Evolutionary conservation across 1,140 invertebrate species (phyloP), one percentile per base, ranked within the genome.

Genomic region (Drosophila ironensis): DNA sequence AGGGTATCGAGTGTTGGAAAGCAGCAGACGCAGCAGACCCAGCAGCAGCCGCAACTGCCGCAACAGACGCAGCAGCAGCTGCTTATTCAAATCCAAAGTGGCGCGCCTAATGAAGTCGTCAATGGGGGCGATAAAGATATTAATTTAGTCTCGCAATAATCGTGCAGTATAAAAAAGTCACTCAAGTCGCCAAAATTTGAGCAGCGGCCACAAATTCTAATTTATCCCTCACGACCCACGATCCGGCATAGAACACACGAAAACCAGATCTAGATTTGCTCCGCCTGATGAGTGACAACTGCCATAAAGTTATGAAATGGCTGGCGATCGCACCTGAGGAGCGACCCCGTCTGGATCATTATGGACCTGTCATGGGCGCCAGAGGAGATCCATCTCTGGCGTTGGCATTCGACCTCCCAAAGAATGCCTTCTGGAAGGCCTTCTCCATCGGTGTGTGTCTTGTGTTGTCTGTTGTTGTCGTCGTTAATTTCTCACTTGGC

Each of bases 401-500:
- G 2, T 2, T 3, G 11, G 14, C 38, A 11, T 35, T 25, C n/a
- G 22, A 24, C 44, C n/a, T 27, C 19, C 8, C 11, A 53, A 41
- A n/a, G n/a, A n/a, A n/a, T n/a, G n/a, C n/a, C n/a, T n/a, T n/a
- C n/a, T 27, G 22, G 35, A 45, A 37, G 27, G 24, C 33, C 24
- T 17, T 20, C 33, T 59, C 38, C 8, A n/a, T n/a, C n/a, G n/a
- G n/a, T 42, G 8, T 41, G 7, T 40, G 51, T 45, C 27, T 44
- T 24, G 17, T 28, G 27, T 28, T 28, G n/a, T n/a, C n/a, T n/a
- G n/a, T n/a, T n/a, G n/a, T n/a, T n/a, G n/a, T n/a, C 22, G n/a
- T 16, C 40, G 11, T 63, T 17, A 33, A 41, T 74, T 41, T 46
- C 45, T 70, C 46, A 25, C 30, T 52, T 47, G 40, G 47, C 20